Evolutionary conservation across 2,113 vertebrate genomes (phyloP).

Genomic region (Theristicus caerulescens): DNA sequence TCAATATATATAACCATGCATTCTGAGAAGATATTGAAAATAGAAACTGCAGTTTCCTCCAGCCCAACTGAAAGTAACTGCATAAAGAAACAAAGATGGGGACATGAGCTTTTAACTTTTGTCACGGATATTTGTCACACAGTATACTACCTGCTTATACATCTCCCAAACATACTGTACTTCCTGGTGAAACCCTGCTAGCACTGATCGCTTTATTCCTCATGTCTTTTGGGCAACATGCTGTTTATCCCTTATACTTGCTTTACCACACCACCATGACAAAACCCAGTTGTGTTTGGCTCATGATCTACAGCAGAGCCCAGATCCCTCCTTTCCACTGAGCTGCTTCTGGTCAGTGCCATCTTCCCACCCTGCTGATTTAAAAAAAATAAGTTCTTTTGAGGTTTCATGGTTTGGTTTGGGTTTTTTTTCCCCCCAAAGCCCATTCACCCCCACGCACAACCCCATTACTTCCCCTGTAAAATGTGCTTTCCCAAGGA

Average conservation of each 20-base stretch:
- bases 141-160: neutral
- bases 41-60: neutral
- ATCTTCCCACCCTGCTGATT: neutral
- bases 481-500: neutral
- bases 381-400: neutral
- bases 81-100: neutral
- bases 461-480: neutral
- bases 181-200: neutral
- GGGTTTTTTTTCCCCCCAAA: accelerated
- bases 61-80: neutral
- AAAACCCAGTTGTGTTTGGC: neutral
- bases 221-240: neutral
- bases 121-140: neutral
- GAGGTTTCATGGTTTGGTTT: neutral
- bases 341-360: accelerated
- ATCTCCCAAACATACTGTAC: neutral
- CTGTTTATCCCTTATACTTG: neutral
- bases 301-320: neutral
- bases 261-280: neutral
- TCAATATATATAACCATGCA: too few relatives aligned
- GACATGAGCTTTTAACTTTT: neutral
- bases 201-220: neutral
- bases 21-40: neutral
- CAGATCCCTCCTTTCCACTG: neutral
- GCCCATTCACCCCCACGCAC: neutral